phyloP scores from a whole-genome alignment of 1,140 invertebrate genomes.

The Halesus radiatus region DNA sequence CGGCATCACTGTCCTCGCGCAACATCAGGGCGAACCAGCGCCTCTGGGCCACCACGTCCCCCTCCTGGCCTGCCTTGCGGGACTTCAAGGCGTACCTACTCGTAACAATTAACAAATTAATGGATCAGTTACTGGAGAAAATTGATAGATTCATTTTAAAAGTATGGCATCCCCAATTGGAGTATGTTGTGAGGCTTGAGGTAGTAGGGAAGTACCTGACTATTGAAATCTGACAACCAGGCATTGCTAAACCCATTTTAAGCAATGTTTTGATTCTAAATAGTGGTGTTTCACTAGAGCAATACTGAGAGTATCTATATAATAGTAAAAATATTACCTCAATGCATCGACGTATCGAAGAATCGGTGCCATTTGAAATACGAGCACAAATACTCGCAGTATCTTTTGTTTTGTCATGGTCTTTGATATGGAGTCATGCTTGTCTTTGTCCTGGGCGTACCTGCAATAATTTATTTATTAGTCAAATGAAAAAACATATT shows the following conservation, averaged over 20 bases:
- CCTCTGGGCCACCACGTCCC: conserved; percentile 65
- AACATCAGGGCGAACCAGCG: conserved; percentile 83
- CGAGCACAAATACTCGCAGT: conserved; percentile 72
- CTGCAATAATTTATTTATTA: conserved; percentile 56
- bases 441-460: conserved; percentile 67
- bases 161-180: neutral
- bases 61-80: conserved; percentile 65
- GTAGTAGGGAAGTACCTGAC: no score
- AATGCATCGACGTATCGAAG: conserved; percentile 77
- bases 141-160: no score
- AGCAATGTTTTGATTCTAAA: no score
- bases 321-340: conserved; percentile 60
- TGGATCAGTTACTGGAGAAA: no score
- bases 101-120: no score
- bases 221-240: no score
- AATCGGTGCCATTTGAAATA: conserved; percentile 77
- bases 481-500: conserved; percentile 7
- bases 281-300: no score
- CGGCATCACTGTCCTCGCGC: conserved; percentile 88
- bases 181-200: no score
- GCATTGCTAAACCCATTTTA: no score
- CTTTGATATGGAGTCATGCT: conserved; percentile 66
- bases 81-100: conserved; percentile 74
- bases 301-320: no score
- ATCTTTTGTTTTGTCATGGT: conserved; percentile 70